These are phyloP conservation scores for Hydractinia echinata DNA, from an alignment of 30 jellyfish, hydroid and myxozoan genomes.

Conservation along the genomic window DNA sequence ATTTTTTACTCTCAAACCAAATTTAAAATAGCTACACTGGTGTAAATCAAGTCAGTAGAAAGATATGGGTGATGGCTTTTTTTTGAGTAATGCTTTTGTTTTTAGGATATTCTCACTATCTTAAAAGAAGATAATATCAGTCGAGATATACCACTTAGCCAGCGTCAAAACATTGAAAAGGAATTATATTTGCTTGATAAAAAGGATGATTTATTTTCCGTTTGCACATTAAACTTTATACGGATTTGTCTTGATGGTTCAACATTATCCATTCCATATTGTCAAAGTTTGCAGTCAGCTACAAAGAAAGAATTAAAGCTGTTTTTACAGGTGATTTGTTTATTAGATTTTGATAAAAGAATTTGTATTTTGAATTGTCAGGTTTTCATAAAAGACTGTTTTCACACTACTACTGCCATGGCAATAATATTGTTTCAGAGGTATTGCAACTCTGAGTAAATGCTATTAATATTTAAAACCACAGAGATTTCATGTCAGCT, in stretches of 20 bases:
- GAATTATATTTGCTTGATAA: conserved; percentile 24
- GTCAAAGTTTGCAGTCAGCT: neutral
- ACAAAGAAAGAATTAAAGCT: conserved; percentile 22
- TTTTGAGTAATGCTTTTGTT: neutral
- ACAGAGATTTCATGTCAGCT: too few relatives aligned
- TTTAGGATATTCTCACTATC: conserved; percentile 17
- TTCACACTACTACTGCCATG: too few relatives aligned
- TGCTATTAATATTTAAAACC: too few relatives aligned
- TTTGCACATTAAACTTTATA: conserved; percentile 31
- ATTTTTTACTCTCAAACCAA: too few relatives aligned
- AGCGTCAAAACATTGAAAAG: conserved; percentile 21
- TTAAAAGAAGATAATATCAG: conserved; percentile 26
- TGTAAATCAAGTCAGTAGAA: too few relatives aligned
- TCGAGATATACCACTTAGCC: conserved; percentile 14
- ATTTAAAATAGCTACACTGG: too few relatives aligned
- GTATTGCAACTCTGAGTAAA: too few relatives aligned
- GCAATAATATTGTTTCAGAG: too few relatives aligned
- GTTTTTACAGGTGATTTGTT: conserved; percentile 22
- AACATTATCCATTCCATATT: conserved; percentile 3
- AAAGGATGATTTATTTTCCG: conserved; percentile 16
- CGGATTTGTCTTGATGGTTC: conserved; percentile 36
- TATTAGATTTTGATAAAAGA: too few relatives aligned
- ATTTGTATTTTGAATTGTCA: too few relatives aligned
- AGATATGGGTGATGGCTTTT: too few relatives aligned
- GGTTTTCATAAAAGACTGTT: too few relatives aligned